Evolutionary conservation across 2,797 vertebrate genomes (phyloP), one percentile per base, ranked within the genome.

Genomic region (Mareca strepera): DNA sequence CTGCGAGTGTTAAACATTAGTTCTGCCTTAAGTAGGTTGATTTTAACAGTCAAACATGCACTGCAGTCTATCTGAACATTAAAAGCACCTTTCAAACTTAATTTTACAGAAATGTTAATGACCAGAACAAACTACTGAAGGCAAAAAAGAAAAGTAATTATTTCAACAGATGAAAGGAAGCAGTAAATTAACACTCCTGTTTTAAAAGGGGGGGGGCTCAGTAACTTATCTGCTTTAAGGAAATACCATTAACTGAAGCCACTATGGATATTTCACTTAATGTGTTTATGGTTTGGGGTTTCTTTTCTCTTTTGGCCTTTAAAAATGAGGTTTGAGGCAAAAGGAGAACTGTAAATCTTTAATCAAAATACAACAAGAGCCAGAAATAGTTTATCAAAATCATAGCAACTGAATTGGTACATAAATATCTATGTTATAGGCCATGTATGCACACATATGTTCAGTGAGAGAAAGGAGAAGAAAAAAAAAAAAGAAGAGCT

Each of bases 141-240:
- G 95, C 88, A 96, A 96, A 96, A 96, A 97, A 96, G 88, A 95
- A 98, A 97, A 96, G 97, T 97, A 97, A 98, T 98, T 98, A 98
- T 98, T 98, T 98, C 94, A 97, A 87, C 56, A 98, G 97, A 98
- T 98, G 97, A 98, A 98, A 98, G 97, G 96, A 97, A 98, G 98
- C 96, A 97, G 97, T 97, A 98, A 98, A 98, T 95, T 96, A 98
- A 96, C 89, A 91, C 82, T 96, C 86, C 50, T 37, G 52, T 94
- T 96, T 97, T 97, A 92, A 95, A 96, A 90, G 84, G n/a, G 63
- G 59, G 84, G 35, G 63, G 59, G 60, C 56, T 89, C 37, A 12
- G 77, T 92, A 96, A 96, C 85, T 79, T 96, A 96, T 82, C 95
- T 93, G 82, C 94, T 96, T 88, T 73, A 97, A 96, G 96, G 84